phyloP scores from a whole-genome alignment of 2,888 invertebrate genomes.

The Calliphora vomitoria region DNA sequence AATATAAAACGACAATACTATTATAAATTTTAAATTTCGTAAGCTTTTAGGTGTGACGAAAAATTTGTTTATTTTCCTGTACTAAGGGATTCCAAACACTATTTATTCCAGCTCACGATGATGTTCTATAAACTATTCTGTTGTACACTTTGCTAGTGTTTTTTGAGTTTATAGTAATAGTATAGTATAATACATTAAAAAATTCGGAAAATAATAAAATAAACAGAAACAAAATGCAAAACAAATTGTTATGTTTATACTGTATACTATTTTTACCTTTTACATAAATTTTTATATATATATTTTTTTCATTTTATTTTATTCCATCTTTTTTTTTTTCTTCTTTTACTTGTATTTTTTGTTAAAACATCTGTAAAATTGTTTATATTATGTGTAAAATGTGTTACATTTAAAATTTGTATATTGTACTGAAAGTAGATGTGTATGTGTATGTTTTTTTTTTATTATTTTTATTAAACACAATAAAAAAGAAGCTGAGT shows the following conservation, averaged over 20 bases:
- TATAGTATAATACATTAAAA: constrained; percentile 35
- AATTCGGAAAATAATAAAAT: neutral
- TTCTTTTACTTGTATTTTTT: neutral
- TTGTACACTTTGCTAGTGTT: neutral
- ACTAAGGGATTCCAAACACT: neutral
- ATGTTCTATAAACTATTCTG: neutral
- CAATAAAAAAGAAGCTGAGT: neutral
- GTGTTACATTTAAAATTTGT: constrained; percentile 37
- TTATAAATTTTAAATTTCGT: constrained; percentile 41
- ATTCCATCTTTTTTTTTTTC: constrained; percentile 12
- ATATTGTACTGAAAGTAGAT: neutral
- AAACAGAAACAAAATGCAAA: constrained; percentile 4
- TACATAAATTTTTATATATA: constrained; percentile 52
- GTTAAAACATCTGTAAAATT: constrained; percentile 59
- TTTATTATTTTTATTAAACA: constrained; percentile 6
- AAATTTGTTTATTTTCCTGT: constrained; percentile 15
- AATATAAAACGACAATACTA: neutral
- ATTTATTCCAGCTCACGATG: neutral
- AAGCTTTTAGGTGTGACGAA: constrained; percentile 41
- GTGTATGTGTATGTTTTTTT: neutral
- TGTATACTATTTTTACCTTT: constrained; percentile 52
- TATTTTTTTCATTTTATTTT: constrained; percentile 4
- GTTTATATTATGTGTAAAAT: constrained; percentile 59
- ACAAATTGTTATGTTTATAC: constrained; percentile 44
- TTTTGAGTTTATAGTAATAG: neutral